Conservation (phyloP, 1,140 invertebrate species). For the Homarus americanus region DNA sequence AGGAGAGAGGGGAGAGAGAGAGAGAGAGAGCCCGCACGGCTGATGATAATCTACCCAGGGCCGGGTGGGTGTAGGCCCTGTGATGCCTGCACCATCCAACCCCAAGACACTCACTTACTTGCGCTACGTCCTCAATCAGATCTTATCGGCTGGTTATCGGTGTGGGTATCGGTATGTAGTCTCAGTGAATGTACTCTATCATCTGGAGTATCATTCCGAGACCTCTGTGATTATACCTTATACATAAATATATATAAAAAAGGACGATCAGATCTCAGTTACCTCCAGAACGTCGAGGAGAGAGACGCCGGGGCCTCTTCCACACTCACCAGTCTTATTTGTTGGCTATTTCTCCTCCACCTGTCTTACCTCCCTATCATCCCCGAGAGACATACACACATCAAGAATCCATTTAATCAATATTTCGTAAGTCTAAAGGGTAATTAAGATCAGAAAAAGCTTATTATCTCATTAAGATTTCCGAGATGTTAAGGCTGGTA, state of each 20-base stretch:
- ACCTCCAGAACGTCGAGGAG: not conserved
- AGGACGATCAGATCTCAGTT: not conserved
- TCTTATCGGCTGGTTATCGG: not conserved
- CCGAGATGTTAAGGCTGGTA: not conserved
- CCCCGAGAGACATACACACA: not conserved
- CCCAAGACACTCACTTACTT: too few species aligned
- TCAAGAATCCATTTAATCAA: not conserved
- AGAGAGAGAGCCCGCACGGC: not conserved
- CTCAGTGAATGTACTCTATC: not conserved
- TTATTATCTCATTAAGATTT: not conserved
- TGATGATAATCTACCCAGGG: not conserved
- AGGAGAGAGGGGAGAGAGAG: not conserved
- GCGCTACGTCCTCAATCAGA: not conserved
- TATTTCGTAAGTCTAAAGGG: not conserved
- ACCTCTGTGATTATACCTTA: not conserved
- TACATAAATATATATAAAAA: not conserved
- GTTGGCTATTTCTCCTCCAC: not conserved
- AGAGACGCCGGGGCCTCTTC: too few species aligned
- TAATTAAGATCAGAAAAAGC: not conserved
- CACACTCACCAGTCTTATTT: not conserved
- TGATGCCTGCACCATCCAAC: not conserved
- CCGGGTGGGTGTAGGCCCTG: not conserved
- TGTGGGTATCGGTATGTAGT: not conserved
- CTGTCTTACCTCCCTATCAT: not conserved
- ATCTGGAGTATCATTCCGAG: not conserved